A percentile compares a stretch with the other conserved stretches of the same genome.
phyloP scores from a whole-genome alignment of 1,140 invertebrate species.

The Drosophila nannoptera region DNA sequence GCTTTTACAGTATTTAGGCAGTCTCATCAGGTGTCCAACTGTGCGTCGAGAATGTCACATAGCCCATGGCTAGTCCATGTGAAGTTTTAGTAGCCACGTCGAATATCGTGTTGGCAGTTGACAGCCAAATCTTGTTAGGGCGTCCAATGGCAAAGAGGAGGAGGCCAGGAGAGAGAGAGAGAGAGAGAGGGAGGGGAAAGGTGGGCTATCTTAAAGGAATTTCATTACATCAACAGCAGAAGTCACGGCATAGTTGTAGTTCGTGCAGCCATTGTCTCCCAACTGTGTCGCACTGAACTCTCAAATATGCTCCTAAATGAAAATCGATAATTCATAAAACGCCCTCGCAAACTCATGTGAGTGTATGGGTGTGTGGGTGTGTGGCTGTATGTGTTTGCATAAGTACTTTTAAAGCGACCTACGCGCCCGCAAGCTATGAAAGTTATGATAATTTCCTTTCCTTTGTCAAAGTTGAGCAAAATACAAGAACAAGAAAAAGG shows the following conservation, averaged over 20 bases:
- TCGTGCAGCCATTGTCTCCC: conserved; percentile 18
- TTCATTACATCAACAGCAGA: conserved; percentile 48
- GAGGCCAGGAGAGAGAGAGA: neutral
- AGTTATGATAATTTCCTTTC: conserved; percentile 61
- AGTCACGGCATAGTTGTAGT: conserved; percentile 29
- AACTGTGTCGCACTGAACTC: conserved; percentile 3
- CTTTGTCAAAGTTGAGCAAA: conserved; percentile 56
- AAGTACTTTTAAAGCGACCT: conserved; percentile 40
- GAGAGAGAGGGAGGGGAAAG: conserved; percentile 8
- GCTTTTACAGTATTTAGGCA: conserved; percentile 13
- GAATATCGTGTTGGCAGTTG: conserved; percentile 10
- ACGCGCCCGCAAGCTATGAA: conserved; percentile 33
- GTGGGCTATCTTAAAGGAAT: conserved; percentile 35
- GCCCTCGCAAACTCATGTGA: conserved; percentile 18
- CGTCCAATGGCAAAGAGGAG: neutral
- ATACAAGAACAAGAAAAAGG: conserved; percentile 34
- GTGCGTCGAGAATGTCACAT: conserved; percentile 16
- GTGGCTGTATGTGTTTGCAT: conserved; percentile 28
- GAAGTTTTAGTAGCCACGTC: conserved; percentile 27
- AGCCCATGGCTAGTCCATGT: conserved; percentile 8
- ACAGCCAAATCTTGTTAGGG: conserved; percentile 23
- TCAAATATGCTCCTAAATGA: conserved; percentile 55
- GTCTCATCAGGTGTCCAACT: conserved; percentile 5
- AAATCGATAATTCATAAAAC: conserved; percentile 60
- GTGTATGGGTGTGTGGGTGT: conserved; percentile 6